phyloP scores from a whole-genome alignment of 2,113 vertebrate species.

The Narcine bancroftii region DNA sequence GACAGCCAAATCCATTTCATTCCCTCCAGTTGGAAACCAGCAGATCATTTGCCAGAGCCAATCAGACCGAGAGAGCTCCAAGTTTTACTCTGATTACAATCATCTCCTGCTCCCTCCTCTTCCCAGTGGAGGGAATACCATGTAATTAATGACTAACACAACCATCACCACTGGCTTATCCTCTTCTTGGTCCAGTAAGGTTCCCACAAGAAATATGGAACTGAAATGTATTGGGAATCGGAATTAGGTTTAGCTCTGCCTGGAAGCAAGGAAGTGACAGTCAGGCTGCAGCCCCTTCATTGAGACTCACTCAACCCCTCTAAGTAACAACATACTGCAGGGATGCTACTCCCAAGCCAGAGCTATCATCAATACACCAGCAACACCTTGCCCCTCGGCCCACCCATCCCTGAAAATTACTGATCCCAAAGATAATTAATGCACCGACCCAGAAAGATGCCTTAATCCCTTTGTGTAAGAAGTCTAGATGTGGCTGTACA shows the following conservation, averaged over 20 bases:
- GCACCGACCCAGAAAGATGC: neutral
- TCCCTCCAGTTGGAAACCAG: no score
- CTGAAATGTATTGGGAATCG: neutral
- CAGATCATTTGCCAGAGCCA: no score
- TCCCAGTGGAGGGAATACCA: neutral
- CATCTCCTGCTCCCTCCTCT: neutral
- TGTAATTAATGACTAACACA: neutral
- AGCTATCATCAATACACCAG: neutral
- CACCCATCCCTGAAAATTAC: neutral
- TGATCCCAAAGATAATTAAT: neutral
- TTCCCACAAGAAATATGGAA: neutral
- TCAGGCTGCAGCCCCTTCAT: neutral
- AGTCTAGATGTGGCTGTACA: neutral
- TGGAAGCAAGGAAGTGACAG: neutral
- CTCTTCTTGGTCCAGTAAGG: neutral
- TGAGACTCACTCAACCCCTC: neutral
- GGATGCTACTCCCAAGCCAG: neutral
- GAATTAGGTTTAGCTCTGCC: neutral
- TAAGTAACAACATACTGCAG: neutral
- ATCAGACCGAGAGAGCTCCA: no score
- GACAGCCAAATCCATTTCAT: no score
- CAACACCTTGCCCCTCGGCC: neutral
- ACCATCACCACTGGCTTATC: neutral
- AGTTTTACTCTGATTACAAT: no score
- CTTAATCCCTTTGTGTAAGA: neutral